These are phyloP conservation scores for Heterodera schachtii DNA, from an alignment of 1,140 invertebrate genomes.

Conservation along the genomic window DNA sequence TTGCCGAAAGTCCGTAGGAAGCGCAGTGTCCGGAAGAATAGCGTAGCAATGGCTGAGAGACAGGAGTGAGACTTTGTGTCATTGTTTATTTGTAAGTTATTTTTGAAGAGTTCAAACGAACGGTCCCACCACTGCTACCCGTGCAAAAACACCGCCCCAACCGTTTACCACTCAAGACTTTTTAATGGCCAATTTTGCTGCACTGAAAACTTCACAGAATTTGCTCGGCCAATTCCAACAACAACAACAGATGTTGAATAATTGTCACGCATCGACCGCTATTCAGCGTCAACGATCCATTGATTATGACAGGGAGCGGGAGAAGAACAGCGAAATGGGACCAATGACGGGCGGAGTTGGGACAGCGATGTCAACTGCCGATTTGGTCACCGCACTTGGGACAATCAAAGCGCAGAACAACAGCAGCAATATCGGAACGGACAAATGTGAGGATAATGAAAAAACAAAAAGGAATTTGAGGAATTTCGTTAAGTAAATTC, in stretches of 20 bases:
- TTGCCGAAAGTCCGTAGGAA: background rate
- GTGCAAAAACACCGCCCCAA: background rate
- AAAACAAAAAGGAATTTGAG: too few relatives aligned
- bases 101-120: background rate
- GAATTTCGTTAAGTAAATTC: background rate
- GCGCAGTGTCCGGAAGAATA: background rate
- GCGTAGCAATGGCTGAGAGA: background rate
- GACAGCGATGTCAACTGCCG: background rate
- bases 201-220: conserved; percentile 5
- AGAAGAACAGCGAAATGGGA: background rate
- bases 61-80: background rate
- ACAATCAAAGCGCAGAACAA: background rate
- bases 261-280: background rate
- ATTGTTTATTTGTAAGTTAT: background rate
- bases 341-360: background rate
- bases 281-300: background rate
- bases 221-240: conserved; percentile 21
- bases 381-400: background rate
- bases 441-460: too few relatives aligned
- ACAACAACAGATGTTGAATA: background rate
- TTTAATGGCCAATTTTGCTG: conserved; percentile 24
- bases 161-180: conserved; percentile 13
- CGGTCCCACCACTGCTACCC: too few relatives aligned
- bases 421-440: background rate
- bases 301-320: background rate